Evolutionary conservation across 2,888 invertebrate species (phyloP).

Genomic region (Periphyllus acericola): DNA sequence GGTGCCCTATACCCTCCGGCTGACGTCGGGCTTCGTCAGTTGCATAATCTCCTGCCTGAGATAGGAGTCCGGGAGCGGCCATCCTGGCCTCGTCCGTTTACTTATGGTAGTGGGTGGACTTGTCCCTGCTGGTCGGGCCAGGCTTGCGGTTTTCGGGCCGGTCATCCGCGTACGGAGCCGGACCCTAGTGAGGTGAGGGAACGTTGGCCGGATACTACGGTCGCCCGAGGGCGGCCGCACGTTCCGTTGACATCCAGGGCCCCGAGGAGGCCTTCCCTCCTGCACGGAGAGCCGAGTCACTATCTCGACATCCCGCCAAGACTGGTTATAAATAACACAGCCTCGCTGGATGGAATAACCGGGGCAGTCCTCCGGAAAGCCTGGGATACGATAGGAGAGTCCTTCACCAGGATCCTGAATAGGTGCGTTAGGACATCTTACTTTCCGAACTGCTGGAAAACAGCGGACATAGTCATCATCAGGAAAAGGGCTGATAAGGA

Average conservation of each 20-base stretch:
- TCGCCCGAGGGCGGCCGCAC: too few species aligned
- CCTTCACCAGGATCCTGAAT: not conserved
- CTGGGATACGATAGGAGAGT: not conserved
- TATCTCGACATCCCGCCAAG: not conserved
- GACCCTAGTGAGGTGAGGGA: not conserved
- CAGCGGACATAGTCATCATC: not conserved
- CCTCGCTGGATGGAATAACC: not conserved
- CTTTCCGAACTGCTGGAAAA: constrained; percentile 9
- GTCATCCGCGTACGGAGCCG: not conserved
- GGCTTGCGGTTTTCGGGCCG: too few species aligned
- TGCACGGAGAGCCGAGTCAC: too few species aligned
- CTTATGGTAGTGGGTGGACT: too few species aligned
- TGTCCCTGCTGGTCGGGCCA: too few species aligned
- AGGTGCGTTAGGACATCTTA: not conserved
- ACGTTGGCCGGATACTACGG: too few species aligned
- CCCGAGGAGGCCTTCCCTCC: too few species aligned
- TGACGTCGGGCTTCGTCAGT: too few species aligned
- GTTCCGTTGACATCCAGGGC: too few species aligned
- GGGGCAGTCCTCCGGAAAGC: not conserved
- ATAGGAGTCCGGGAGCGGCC: not conserved
- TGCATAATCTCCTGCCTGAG: too few species aligned
- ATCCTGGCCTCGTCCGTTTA: too few species aligned
- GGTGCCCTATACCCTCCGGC: too few species aligned
- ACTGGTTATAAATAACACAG: not conserved
- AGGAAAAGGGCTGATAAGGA: constrained; percentile 6